Percentiles rank a stretch among this genome's conserved stretches.
Evolutionary conservation across 2,888 invertebrate species (phyloP).

Genomic region (Acanthosepion pharaonis): DNA sequence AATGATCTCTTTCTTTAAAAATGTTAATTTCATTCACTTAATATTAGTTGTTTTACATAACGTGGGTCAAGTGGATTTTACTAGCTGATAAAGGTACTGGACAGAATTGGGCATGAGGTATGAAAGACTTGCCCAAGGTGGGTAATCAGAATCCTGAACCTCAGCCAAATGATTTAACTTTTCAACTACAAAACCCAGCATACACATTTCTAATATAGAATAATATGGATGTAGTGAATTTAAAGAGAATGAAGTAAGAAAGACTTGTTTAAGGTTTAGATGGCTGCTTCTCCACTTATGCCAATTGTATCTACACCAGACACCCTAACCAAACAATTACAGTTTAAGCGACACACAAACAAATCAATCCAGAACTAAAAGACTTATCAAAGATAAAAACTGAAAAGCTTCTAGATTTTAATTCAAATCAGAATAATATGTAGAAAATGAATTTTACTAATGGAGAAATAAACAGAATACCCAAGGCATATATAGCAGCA

Average conservation of each 20-base stretch:
- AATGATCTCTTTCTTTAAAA: background rate
- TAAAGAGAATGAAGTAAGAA: background rate
- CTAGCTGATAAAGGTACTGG: no score
- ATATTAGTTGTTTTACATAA: no score
- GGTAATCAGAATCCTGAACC: background rate
- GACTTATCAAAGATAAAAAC: background rate
- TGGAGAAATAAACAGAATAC: no score
- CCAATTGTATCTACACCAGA: background rate
- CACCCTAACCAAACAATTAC: background rate
- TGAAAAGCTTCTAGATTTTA: no score
- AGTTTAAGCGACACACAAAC: background rate
- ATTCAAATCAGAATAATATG: no score
- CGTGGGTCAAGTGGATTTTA: no score
- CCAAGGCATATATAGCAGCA: no score
- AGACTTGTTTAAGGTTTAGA: background rate
- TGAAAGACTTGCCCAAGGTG: background rate
- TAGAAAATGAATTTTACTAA: no score
- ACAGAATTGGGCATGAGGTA: background rate
- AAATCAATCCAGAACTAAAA: background rate
- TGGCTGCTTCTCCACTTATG: accelerated
- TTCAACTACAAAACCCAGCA: background rate
- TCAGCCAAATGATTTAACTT: background rate
- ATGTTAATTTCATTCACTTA: background rate
- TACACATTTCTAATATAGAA: background rate
- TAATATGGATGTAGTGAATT: background rate